phyloP scores from a whole-genome alignment of 2,797 vertebrate genomes.

The Centropyge bicolor region DNA sequence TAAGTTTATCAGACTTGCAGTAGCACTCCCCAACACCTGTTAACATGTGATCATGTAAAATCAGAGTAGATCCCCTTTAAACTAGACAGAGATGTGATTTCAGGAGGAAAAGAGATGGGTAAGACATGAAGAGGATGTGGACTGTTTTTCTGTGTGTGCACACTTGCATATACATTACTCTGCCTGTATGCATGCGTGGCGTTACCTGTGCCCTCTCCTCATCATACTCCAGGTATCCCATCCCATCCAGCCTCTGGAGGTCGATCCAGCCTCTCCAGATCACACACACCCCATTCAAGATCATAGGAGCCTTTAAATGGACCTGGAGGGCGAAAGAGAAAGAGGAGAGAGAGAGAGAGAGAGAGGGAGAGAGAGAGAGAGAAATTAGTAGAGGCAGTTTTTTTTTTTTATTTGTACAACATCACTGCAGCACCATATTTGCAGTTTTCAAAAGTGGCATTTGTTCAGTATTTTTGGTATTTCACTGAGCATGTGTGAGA shows the following conservation, averaged over 20 bases:
- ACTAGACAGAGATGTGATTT: neutral
- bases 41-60: neutral
- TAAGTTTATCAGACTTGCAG: neutral
- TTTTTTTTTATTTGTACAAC: neutral
- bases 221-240: constrained; percentile 98
- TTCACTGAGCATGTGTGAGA: neutral
- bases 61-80: neutral
- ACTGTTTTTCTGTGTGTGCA: neutral
- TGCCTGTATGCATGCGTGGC: neutral
- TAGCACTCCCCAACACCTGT: neutral
- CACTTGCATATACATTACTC: neutral
- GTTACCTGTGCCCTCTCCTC: constrained; percentile 97
- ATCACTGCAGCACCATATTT: neutral
- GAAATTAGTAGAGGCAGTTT: neutral
- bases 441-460: neutral
- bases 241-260: constrained; percentile 96
- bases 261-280: constrained; percentile 99
- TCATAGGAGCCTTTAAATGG: constrained; percentile 97
- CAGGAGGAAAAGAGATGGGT: neutral
- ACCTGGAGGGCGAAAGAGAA: constrained; percentile 84
- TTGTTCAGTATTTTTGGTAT: neutral
- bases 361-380: neutral
- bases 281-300: constrained; percentile 98
- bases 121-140: neutral
- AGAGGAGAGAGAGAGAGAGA: constrained; percentile 16